Base-by-base conservation (phyloP, 2,888 invertebrate species). In the Mimas tiliae region DNA sequence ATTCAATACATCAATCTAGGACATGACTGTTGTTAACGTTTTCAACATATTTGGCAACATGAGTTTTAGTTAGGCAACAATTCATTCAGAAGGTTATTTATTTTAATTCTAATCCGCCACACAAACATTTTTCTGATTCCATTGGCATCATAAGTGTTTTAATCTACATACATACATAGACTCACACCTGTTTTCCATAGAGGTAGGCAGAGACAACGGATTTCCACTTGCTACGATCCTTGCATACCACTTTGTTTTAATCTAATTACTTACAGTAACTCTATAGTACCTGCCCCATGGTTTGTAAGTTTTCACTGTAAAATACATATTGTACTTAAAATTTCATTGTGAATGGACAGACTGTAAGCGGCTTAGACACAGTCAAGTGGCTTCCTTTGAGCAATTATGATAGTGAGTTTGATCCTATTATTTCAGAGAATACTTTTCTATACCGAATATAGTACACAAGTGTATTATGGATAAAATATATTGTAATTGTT, bases 311-410 rank as follows among this genome's bases (percentile, higher is more conserved):
- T 42, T 11, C 4, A 12, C 19, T 9, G 58, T 58, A 9, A 58
- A 38, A 55, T 38, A 16, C 9, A 55, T 34, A 38, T 27, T 27
- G 27, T 55, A 48, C 6, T 16, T 58, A 42, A 11, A 12, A 19
- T 14, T 58, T 42, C 6, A 19, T 14, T 58, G 38, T 19, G 9
- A 11, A 12, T 42, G 58, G 19, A 16, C 19, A 42, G 19, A 52
- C 52, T 27, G 27, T 58, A 58, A 58, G 11, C 58, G 38, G 21
- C 58, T 58, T 58, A 42, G 42, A 58, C 58, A 58, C 58, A 42
- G 42, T 16, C 19, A 19, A 42, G 58, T 19, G 58, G 58, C 58
- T 58, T 58, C 58, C 58, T 58, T 42, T 1, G 19, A 19, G 58
- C 19, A 58, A 58, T 58, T 42, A 58, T 58, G 38, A 9, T 50